These are phyloP conservation scores for Chironomus riparius DNA, from an alignment of 2,888 invertebrate genomes.

Conservation along the genomic window DNA sequence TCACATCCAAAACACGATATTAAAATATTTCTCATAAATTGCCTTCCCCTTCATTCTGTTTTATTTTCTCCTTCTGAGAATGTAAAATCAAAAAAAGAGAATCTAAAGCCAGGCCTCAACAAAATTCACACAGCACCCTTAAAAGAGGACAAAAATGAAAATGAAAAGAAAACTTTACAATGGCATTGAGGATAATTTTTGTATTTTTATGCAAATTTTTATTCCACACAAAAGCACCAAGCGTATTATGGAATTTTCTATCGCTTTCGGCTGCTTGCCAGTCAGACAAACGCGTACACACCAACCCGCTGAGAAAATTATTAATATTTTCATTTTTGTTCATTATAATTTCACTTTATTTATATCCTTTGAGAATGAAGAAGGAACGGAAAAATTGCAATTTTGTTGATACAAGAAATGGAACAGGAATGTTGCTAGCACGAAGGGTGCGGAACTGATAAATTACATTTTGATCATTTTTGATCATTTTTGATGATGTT, in stretches of 20 bases:
- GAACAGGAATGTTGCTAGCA: too few relatives aligned
- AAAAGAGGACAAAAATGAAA: neutral
- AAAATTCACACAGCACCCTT: neutral
- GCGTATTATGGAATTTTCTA: neutral
- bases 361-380: neutral
- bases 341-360: neutral
- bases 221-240: neutral
- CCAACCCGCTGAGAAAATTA: neutral
- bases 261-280: neutral
- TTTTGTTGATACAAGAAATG: neutral
- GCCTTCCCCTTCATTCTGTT: neutral
- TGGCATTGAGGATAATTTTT: neutral
- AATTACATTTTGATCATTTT: too few relatives aligned
- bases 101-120: neutral
- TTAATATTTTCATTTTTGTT: constrained; percentile 1
- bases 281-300: neutral
- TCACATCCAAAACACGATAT: neutral
- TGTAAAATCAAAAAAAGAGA: neutral
- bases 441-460: too few relatives aligned
- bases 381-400: neutral
- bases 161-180: neutral
- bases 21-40: neutral
- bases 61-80: too few relatives aligned
- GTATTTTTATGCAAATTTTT: neutral
- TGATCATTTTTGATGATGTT: too few relatives aligned